Percentiles rank a stretch among this genome's conserved stretches.
Evolutionary conservation across 2,113 vertebrate genomes (phyloP).

Genomic region (Sakesphorus luctuosus): DNA sequence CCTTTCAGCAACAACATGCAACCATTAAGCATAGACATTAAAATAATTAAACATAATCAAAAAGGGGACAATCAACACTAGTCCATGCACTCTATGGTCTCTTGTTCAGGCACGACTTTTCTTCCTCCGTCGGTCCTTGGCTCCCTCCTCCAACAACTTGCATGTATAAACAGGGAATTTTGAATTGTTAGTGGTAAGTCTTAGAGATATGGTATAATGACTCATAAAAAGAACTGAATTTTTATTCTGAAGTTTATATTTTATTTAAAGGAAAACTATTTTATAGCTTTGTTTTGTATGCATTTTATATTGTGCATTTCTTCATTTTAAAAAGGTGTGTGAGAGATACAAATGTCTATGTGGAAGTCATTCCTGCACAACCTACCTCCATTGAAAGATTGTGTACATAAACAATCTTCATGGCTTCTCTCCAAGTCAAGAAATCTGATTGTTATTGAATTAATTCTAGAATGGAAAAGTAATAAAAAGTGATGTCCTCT

Average conservation of each 20-base stretch:
- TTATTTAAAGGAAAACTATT: neutral
- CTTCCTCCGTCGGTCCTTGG: no score
- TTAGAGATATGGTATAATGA: neutral
- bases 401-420: neutral
- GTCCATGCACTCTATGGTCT: no score
- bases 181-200: neutral
- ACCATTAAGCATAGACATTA: no score
- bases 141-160: no score
- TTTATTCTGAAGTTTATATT: neutral
- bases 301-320: neutral
- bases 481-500: neutral
- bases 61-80: no score
- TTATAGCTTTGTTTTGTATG: neutral
- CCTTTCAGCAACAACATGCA: no score
- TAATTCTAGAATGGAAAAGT: neutral
- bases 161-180: neutral
- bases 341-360: rapidly evolving
- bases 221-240: neutral
- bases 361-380: neutral
- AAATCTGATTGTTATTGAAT: neutral
- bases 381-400: neutral
- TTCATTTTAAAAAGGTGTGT: neutral
- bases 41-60: no score
- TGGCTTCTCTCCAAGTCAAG: neutral
- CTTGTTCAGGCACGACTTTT: no score